A percentile compares a stretch with the other conserved stretches of the same genome.
Evolutionary conservation across 2,888 invertebrate genomes (phyloP).

Genomic region (Sphinx pinastri): DNA sequence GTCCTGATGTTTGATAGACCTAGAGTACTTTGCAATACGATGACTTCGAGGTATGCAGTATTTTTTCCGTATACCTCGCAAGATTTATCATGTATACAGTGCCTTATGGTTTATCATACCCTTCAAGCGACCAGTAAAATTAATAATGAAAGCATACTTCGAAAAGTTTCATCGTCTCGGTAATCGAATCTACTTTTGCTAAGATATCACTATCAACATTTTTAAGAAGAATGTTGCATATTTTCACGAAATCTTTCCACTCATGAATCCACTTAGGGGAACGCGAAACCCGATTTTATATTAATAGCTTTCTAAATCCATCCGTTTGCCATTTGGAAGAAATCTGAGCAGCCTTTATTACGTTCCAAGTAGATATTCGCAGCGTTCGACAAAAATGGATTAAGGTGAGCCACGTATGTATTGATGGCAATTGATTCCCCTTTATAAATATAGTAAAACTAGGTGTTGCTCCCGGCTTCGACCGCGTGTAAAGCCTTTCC

Average conservation of each 20-base stretch:
- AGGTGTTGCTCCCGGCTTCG: too few relatives aligned
- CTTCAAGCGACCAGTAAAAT: too few relatives aligned
- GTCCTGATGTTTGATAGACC: too few relatives aligned
- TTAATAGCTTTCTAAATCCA: slow-evolving; percentile 38
- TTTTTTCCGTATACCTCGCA: too few relatives aligned
- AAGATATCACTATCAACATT: background rate
- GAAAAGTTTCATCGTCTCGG: too few relatives aligned
- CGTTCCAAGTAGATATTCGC: slow-evolving; percentile 43
- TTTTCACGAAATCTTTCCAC: slow-evolving; percentile 11
- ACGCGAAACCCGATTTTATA: slow-evolving; percentile 29
- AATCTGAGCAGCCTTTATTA: slow-evolving; percentile 40
- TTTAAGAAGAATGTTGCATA: slow-evolving; percentile 5
- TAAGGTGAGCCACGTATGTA: slow-evolving; percentile 36
- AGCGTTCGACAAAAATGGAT: slow-evolving; percentile 35
- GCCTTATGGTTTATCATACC: too few relatives aligned
- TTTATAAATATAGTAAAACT: background rate
- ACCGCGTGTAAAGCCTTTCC: too few relatives aligned
- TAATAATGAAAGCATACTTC: too few relatives aligned
- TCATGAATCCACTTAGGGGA: slow-evolving; percentile 30
- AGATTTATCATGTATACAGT: too few relatives aligned
- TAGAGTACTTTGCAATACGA: too few relatives aligned
- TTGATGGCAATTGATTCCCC: slow-evolving; percentile 19
- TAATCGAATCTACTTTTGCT: background rate
- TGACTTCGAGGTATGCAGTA: too few relatives aligned
- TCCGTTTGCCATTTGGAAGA: slow-evolving; percentile 34